phyloP scores from a whole-genome alignment of 2,888 invertebrate species.

The Agriopis leucophaearia region DNA sequence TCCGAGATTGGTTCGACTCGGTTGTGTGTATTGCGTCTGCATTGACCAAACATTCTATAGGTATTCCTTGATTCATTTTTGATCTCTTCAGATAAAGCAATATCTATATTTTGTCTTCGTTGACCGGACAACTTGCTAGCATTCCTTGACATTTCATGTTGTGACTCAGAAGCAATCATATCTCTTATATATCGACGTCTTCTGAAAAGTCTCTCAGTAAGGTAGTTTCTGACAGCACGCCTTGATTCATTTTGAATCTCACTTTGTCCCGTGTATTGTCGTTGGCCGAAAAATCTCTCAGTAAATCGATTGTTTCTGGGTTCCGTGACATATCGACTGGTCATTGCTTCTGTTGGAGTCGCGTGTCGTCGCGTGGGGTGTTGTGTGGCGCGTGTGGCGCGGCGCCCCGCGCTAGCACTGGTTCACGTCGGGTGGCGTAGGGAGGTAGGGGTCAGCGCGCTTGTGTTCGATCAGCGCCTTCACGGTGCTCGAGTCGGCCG shows the following conservation, averaged over 20 bases:
- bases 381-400: not conserved
- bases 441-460: slow-evolving; percentile 95
- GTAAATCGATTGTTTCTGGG: not conserved
- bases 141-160: too few relatives aligned
- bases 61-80: not conserved
- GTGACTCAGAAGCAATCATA: not conserved
- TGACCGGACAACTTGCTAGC: too few relatives aligned
- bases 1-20: slow-evolving; percentile 11
- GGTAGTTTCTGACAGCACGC: not conserved
- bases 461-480: slow-evolving; percentile 97
- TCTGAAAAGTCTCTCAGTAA: slow-evolving; percentile 1
- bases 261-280: not conserved
- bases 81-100: not conserved
- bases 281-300: not conserved
- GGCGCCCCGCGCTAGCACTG: slow-evolving; percentile 42
- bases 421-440: slow-evolving; percentile 94
- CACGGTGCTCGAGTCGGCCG: slow-evolving; percentile 96
- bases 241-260: too few relatives aligned
- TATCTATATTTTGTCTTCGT: too few relatives aligned
- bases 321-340: not conserved
- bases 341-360: not conserved
- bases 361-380: slow-evolving; percentile 3
- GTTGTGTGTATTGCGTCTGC: not conserved
- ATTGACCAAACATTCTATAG: not conserved
- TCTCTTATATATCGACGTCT: not conserved